phyloP scores from a whole-genome alignment of 1,140 invertebrate genomes.

The Caenorhabditis brenneri region DNA sequence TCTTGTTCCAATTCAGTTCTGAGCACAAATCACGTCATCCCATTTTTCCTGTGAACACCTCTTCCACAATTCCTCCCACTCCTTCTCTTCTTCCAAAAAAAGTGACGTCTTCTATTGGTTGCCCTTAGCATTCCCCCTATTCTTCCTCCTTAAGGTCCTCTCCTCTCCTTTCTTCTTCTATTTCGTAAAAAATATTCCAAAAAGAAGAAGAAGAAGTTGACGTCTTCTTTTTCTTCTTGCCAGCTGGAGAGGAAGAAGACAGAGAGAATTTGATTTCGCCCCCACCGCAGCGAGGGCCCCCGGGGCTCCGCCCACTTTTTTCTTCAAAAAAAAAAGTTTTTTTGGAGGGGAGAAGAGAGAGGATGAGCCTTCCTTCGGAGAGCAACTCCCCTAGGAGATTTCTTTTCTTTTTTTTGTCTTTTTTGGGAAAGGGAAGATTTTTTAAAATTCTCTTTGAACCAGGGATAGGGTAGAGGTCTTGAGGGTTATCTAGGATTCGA shows the following conservation, averaged over 20 bases:
- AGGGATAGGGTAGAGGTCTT: too few species aligned
- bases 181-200: not conserved
- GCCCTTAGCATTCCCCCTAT: not conserved
- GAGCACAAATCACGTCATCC: too few species aligned
- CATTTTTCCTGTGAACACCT: not conserved
- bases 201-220: not conserved
- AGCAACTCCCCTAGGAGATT: not conserved
- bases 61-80: not conserved
- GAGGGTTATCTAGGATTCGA: too few species aligned
- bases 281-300: not conserved
- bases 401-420: not conserved
- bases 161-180: not conserved
- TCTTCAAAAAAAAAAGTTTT: not conserved
- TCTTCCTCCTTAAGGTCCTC: not conserved
- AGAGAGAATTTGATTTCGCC: slow-evolving; percentile 26
- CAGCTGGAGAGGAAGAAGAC: not conserved
- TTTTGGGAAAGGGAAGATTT: too few species aligned
- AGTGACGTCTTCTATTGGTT: not conserved
- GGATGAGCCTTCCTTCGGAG: not conserved
- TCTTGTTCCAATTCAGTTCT: too few species aligned
- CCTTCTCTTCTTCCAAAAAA: not conserved
- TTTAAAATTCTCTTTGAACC: too few species aligned
- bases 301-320: not conserved
- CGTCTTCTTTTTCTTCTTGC: not conserved
- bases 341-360: not conserved